Evolutionary conservation across 2,113 vertebrate species (phyloP).

Genomic region (Tychaedon coryphoeus): DNA sequence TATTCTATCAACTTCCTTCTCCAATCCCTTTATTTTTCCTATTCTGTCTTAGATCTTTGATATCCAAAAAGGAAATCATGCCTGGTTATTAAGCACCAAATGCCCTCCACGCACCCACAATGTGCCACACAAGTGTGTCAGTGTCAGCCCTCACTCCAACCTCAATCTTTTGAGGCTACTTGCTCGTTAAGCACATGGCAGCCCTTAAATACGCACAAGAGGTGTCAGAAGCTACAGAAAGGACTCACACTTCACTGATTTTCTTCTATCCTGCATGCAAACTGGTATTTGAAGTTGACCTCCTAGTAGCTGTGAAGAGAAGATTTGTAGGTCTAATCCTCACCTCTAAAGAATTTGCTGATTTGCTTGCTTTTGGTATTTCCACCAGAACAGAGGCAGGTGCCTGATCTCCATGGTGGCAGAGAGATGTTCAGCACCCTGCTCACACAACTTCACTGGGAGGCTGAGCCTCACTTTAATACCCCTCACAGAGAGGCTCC

Average conservation of each 20-base stretch:
- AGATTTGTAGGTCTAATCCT: not conserved
- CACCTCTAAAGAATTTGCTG: not conserved
- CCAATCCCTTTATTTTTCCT: not conserved
- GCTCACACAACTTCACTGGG: not conserved
- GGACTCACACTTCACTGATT: not conserved
- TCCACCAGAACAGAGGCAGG: not conserved
- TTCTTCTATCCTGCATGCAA: not conserved
- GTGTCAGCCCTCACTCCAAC: not conserved
- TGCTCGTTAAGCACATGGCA: not conserved
- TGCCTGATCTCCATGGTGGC: not conserved
- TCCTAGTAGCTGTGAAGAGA: not conserved
- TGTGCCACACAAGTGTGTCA: not conserved
- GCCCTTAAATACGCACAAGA: accelerated
- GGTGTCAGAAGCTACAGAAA: not conserved
- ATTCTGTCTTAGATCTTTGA: not conserved
- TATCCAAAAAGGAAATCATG: not conserved
- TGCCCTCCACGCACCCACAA: not conserved
- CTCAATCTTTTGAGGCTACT: not conserved
- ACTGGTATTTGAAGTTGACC: not conserved
- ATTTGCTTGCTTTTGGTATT: not conserved
- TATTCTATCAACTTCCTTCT: not conserved
- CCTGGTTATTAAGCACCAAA: not conserved
- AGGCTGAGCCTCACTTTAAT: not conserved
- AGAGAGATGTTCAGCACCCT: not conserved
- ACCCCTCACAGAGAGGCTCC: not conserved